Evolutionary conservation across 1,140 invertebrate genomes (phyloP).

Genomic region (Venturia canescens): DNA sequence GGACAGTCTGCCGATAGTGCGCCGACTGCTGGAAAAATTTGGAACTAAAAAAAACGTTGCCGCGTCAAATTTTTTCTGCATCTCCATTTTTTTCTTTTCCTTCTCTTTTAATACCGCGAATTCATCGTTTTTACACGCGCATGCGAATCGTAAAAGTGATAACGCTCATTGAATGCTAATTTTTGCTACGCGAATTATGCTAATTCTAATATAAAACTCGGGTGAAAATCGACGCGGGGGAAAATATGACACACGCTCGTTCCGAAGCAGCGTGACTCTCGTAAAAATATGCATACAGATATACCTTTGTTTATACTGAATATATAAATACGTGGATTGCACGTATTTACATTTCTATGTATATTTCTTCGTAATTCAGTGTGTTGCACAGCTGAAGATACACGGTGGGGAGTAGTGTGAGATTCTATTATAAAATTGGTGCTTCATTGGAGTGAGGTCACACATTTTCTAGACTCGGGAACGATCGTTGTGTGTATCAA

Average conservation of each 20-base stretch:
- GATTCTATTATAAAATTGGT: constrained; percentile 75
- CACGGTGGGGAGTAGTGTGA: constrained; percentile 42
- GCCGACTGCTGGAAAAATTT: constrained; percentile 27
- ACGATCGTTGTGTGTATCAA: constrained; percentile 66
- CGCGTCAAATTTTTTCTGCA: neutral
- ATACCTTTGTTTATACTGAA: no score
- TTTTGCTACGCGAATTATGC: no score
- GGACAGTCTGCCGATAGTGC: constrained; percentile 29
- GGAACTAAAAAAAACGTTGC: constrained; percentile 4
- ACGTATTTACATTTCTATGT: neutral
- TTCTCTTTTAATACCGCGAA: no score
- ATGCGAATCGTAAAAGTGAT: no score
- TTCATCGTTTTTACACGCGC: no score
- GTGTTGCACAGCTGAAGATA: neutral
- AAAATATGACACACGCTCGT: no score
- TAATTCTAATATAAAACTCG: no score
- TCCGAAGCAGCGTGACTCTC: no score
- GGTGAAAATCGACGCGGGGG: no score
- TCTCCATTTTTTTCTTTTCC: constrained; percentile 25
- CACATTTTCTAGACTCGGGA: constrained; percentile 60
- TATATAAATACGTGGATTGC: no score
- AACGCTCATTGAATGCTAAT: no score
- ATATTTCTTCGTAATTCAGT: neutral
- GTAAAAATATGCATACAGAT: no score
- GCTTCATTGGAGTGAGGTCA: constrained; percentile 72